A percentile compares a stretch with the other conserved stretches of the same genome.
Evolutionary conservation across 2,113 vertebrate species (phyloP).

Genomic region (Brachirus orientalis): DNA sequence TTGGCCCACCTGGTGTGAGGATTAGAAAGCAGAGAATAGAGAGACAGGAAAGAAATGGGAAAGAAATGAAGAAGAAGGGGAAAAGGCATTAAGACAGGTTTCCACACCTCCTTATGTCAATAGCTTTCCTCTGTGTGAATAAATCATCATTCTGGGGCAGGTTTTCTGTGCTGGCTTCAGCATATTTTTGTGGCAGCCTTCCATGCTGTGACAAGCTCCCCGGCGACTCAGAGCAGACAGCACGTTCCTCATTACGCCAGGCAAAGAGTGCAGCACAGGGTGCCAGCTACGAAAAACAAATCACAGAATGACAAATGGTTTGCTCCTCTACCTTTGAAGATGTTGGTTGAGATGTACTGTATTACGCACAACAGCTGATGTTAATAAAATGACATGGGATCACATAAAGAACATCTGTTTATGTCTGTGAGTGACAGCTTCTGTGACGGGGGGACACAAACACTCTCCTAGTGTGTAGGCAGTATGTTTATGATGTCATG

Average conservation of each 20-base stretch:
- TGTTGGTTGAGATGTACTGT: slow-evolving; percentile 61
- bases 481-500: slow-evolving; percentile 62
- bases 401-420: slow-evolving; percentile 67
- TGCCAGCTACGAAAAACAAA: slow-evolving; percentile 69
- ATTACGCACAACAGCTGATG: slow-evolving; percentile 67
- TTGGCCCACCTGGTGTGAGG: slow-evolving; percentile 91
- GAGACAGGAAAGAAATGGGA: slow-evolving; percentile 19
- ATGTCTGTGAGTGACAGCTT: slow-evolving; percentile 56
- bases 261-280: slow-evolving; percentile 55
- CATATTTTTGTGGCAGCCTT: slow-evolving; percentile 70
- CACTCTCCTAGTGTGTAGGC: slow-evolving; percentile 36
- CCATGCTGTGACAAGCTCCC: slow-evolving; percentile 70
- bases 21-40: slow-evolving; percentile 24
- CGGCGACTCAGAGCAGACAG: slow-evolving; percentile 67
- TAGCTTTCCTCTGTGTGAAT: slow-evolving; percentile 68
- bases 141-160: slow-evolving; percentile 73
- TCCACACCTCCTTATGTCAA: slow-evolving; percentile 53
- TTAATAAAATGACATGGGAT: slow-evolving; percentile 72
- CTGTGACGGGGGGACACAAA: slow-evolving; percentile 26
- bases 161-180: slow-evolving; percentile 75
- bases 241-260: slow-evolving; percentile 69
- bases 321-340: slow-evolving; percentile 64
- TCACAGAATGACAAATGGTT: slow-evolving; percentile 77
- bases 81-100: slow-evolving; percentile 37
- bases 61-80: slow-evolving; percentile 23